phyloP scores from a whole-genome alignment of 2,888 invertebrate species.

The Trichopria drosophilae region DNA sequence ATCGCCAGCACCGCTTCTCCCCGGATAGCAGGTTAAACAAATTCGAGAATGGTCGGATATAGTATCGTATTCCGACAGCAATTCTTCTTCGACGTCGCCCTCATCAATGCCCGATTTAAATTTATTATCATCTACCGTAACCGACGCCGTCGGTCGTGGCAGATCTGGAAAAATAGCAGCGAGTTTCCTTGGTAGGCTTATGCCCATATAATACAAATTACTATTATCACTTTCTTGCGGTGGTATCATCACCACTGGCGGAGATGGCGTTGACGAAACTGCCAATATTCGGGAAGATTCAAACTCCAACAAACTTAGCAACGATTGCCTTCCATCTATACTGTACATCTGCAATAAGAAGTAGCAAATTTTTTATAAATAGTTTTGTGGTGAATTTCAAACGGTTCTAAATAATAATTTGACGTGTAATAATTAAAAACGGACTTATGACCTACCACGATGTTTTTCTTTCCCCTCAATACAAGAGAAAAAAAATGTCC shows the following conservation, averaged over 20 bases:
- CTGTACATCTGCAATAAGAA: slow-evolving; percentile 50
- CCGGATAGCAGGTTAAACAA: slow-evolving; percentile 49
- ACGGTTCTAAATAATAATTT: too few species aligned
- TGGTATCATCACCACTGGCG: slow-evolving; percentile 33
- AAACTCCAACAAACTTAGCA: slow-evolving; percentile 53
- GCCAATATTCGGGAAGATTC: slow-evolving; percentile 53
- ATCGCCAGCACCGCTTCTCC: slow-evolving; percentile 32
- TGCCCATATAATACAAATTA: slow-evolving; percentile 70
- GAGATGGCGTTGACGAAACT: slow-evolving; percentile 43
- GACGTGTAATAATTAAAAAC: too few species aligned
- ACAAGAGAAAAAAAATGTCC: too few species aligned
- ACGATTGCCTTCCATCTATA: slow-evolving; percentile 52
- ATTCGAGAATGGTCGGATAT: slow-evolving; percentile 46
- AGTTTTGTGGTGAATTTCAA: too few species aligned
- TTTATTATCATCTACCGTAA: slow-evolving; percentile 24
- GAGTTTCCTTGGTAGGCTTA: slow-evolving; percentile 72
- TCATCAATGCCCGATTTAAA: slow-evolving; percentile 26
- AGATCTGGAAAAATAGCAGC: slow-evolving; percentile 68
- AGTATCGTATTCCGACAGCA: slow-evolving; percentile 45
- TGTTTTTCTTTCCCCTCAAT: too few species aligned
- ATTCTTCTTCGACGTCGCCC: slow-evolving; percentile 47
- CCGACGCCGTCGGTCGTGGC: slow-evolving; percentile 32
- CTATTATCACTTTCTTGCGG: slow-evolving; percentile 60
- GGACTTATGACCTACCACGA: too few species aligned
- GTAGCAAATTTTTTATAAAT: slow-evolving; percentile 6